Conservation (phyloP, 2,113 vertebrate genomes). For the Tachysurus vachellii region DNA sequence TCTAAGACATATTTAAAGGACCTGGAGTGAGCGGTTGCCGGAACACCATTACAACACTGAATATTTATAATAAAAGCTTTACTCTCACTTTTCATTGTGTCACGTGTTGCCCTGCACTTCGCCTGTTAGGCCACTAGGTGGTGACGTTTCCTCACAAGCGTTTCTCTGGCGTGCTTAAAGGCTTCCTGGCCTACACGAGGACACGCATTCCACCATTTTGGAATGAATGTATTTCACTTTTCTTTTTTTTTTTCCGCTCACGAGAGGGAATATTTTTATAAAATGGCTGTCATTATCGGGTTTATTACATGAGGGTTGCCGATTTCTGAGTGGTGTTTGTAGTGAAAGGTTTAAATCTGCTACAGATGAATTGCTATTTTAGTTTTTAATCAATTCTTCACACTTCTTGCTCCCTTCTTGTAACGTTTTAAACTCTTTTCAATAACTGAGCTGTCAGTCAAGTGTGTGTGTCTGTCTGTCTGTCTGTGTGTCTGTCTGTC, state of each 20-base stretch:
- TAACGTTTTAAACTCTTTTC: not conserved
- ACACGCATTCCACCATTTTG: constrained; percentile 40
- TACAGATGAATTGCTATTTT: not conserved
- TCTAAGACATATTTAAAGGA: constrained; percentile 30
- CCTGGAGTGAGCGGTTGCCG: constrained; percentile 22
- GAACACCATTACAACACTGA: constrained; percentile 59
- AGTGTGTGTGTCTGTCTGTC: not conserved
- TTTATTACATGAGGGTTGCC: not conserved
- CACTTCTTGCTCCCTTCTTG: not conserved
- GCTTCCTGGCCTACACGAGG: not conserved
- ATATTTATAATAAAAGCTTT: constrained; percentile 65
- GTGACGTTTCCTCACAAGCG: not conserved
- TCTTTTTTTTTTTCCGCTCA: not conserved
- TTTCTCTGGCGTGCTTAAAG: not conserved
- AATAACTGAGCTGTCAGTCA: constrained; percentile 19
- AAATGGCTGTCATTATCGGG: constrained; percentile 8
- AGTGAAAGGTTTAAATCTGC: no score
- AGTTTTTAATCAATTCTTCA: not conserved
- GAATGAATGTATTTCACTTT: constrained; percentile 24
- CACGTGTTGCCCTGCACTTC: not conserved
- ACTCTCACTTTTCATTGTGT: not conserved
- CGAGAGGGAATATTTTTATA: not conserved
- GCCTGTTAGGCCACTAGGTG: constrained; percentile 33
- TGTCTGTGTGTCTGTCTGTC: not conserved
- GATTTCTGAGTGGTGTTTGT: not conserved